These are phyloP conservation scores for Erpetoichthys calabaricus DNA, from an alignment of 2,797 vertebrate species.

Conservation along the genomic window DNA sequence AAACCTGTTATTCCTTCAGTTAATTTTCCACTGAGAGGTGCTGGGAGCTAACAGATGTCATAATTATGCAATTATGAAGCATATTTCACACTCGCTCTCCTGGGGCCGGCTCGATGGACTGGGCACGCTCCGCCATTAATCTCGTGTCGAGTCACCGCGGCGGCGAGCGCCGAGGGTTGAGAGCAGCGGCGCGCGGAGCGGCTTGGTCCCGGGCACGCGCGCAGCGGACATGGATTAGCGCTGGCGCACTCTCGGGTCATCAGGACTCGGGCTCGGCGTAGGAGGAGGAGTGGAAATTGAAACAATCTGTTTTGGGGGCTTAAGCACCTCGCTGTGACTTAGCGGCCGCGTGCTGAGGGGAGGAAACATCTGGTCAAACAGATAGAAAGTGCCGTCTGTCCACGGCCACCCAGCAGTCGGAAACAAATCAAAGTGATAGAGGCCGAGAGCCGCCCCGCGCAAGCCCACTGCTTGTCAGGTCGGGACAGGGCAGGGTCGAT, in stretches of 20 bases:
- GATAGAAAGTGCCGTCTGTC: background rate
- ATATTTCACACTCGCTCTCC: constrained; percentile 60
- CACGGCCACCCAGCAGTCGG: too few species aligned
- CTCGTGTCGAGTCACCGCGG: constrained; percentile 24
- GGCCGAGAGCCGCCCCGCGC: too few species aligned
- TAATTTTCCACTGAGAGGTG: constrained; percentile 72
- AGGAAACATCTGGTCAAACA: constrained; percentile 13
- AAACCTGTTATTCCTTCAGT: constrained; percentile 68
- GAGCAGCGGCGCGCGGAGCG: too few species aligned
- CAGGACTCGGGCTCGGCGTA: too few species aligned
- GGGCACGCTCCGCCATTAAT: constrained; percentile 48
- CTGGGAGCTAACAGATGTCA: constrained; percentile 73
- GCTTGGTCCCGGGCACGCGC: too few species aligned
- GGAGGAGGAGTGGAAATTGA: background rate
- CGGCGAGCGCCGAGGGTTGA: too few species aligned
- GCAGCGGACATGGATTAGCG: too few species aligned
- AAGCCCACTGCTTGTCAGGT: too few species aligned
- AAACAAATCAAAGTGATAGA: too few species aligned
- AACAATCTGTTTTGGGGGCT: constrained; percentile 8
- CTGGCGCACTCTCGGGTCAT: too few species aligned
- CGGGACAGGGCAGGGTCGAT: too few species aligned
- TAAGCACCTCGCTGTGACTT: constrained; percentile 9
- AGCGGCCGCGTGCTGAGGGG: background rate
- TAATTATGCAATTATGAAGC: constrained; percentile 83
- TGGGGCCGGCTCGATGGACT: constrained; percentile 24